Evolutionary conservation across 2,113 vertebrate genomes (phyloP).

Genomic region (Drymodes brunneopygia): DNA sequence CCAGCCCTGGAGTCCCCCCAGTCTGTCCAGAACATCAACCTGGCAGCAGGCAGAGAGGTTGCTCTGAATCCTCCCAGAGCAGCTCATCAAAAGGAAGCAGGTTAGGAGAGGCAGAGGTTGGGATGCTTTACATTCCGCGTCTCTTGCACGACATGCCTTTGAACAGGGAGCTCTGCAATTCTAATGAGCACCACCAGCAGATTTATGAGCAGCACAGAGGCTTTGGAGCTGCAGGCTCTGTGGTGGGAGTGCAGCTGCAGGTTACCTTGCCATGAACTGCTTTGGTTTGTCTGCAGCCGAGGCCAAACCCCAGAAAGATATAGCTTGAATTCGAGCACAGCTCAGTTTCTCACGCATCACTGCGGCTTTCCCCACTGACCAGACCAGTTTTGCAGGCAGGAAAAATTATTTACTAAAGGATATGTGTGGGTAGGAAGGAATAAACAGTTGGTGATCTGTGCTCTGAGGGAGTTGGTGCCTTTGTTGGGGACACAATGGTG

Average conservation of each 20-base stretch:
- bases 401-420: background rate
- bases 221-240: background rate
- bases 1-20: constrained; percentile 91
- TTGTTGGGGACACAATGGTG: rapidly evolving
- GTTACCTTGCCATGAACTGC: background rate
- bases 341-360: background rate
- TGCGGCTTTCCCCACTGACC: background rate
- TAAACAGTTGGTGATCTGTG: background rate
- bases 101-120: background rate
- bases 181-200: background rate
- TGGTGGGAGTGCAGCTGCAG: background rate
- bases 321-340: background rate
- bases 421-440: background rate
- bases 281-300: background rate
- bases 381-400: background rate
- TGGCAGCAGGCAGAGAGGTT: constrained; percentile 36
- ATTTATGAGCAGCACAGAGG: background rate
- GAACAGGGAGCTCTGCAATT: background rate
- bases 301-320: background rate
- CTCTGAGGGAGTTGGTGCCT: background rate
- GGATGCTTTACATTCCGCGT: background rate
- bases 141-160: background rate
- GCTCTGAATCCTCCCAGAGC: rapidly evolving
- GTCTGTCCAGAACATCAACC: constrained; percentile 98
- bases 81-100: background rate